Percentiles rank a stretch among this genome's conserved stretches.
Evolutionary conservation across 2,113 vertebrate species (phyloP).

Genomic region (Dromaius novaehollandiae): DNA sequence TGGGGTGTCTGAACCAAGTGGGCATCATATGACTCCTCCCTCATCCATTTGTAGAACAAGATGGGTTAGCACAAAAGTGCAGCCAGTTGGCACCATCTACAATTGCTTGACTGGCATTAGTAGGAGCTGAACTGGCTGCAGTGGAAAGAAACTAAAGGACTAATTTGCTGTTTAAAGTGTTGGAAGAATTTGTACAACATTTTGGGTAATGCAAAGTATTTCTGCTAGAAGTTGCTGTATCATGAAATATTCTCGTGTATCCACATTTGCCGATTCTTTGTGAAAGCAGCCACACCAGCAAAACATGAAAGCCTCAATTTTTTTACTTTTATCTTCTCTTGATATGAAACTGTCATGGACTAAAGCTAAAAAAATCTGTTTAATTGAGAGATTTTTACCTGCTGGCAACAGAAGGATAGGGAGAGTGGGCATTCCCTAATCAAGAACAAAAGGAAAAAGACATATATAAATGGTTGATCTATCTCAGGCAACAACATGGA

Average conservation of each 20-base stretch:
- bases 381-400: background rate
- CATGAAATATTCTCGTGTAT: background rate
- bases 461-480: background rate
- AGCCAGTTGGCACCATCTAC: background rate
- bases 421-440: rapidly evolving
- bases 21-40: background rate
- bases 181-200: too few species aligned
- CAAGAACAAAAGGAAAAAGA: background rate
- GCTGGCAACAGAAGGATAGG: background rate
- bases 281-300: background rate
- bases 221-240: background rate
- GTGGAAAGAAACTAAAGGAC: too few species aligned
- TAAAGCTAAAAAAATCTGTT: background rate
- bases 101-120: background rate
- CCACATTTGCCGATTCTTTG: background rate
- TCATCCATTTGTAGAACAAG: background rate
- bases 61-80: background rate
- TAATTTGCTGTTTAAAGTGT: too few species aligned
- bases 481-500: background rate
- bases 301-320: background rate
- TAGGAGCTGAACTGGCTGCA: too few species aligned
- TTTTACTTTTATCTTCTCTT: background rate
- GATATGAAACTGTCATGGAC: background rate
- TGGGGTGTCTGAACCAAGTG: background rate
- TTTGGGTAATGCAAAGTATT: too few species aligned